phyloP scores from a whole-genome alignment of 2,113 vertebrate species.

The Solea senegalensis region DNA sequence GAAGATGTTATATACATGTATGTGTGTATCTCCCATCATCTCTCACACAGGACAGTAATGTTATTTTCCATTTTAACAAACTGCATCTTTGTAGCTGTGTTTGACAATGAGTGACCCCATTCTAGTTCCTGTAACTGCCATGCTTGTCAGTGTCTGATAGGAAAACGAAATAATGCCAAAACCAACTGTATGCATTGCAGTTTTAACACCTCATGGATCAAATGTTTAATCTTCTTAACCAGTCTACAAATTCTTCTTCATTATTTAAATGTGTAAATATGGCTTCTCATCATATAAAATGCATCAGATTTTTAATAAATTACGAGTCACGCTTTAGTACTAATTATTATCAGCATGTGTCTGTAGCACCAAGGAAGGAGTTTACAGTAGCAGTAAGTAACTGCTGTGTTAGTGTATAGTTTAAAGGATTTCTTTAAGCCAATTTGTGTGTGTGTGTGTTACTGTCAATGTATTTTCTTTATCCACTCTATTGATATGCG shows the following conservation, averaged over 20 bases:
- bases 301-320: slow-evolving; percentile 12
- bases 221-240: no score
- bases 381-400: neutral
- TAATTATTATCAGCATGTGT: slow-evolving; percentile 6
- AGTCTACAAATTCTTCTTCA: neutral
- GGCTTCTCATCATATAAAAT: neutral
- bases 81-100: no score
- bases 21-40: no score
- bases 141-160: no score
- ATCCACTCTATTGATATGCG: slow-evolving; percentile 52
- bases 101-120: no score
- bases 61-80: no score
- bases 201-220: no score
- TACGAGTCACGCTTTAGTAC: slow-evolving; percentile 10
- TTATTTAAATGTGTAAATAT: neutral
- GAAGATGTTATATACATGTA: no score
- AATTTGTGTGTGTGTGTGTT: slow-evolving; percentile 15
- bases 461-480: slow-evolving; percentile 37
- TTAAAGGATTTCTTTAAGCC: slow-evolving; percentile 20
- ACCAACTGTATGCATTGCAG: no score
- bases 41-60: no score
- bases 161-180: no score
- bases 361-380: slow-evolving; percentile 7
- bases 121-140: no score
- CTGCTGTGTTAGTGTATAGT: slow-evolving; percentile 12